Evolutionary conservation across 2,113 vertebrate species (phyloP).

Genomic region (Ageneiosus marmoratus): DNA sequence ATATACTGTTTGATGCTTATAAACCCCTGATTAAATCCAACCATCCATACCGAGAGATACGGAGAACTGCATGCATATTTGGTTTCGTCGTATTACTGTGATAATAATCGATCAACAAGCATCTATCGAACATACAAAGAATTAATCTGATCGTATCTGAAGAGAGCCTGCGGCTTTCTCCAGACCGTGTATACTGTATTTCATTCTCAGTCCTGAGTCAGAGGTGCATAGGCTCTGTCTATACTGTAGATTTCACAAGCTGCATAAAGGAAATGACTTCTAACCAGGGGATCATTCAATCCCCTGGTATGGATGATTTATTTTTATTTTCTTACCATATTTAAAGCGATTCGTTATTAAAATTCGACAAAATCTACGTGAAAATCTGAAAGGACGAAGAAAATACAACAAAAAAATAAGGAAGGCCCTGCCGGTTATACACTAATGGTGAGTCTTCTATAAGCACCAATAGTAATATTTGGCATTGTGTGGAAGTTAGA

Average conservation of each 20-base stretch:
- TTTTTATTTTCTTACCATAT: background rate
- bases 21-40: background rate
- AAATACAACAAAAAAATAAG: background rate
- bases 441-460: background rate
- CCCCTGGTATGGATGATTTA: slow-evolving; percentile 6
- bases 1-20: background rate
- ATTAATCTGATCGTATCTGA: too few relatives aligned
- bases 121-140: background rate
- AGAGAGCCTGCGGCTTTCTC: too few relatives aligned
- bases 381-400: background rate
- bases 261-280: slow-evolving; percentile 15
- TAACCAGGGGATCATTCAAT: background rate
- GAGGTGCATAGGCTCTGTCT: slow-evolving; percentile 1
- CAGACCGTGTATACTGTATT: background rate
- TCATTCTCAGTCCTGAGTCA: background rate
- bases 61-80: background rate
- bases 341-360: background rate
- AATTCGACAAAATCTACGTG: background rate
- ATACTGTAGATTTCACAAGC: background rate
- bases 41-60: too few relatives aligned
- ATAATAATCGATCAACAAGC: background rate
- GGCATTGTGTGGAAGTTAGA: slow-evolving; percentile 14
- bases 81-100: too few relatives aligned
- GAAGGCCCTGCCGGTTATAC: background rate
- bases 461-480: slow-evolving; percentile 38